A percentile compares a stretch with the other conserved stretches of the same genome.
Evolutionary conservation across 2,113 vertebrate species (phyloP).

Genomic region (Ptyas mucosa): DNA sequence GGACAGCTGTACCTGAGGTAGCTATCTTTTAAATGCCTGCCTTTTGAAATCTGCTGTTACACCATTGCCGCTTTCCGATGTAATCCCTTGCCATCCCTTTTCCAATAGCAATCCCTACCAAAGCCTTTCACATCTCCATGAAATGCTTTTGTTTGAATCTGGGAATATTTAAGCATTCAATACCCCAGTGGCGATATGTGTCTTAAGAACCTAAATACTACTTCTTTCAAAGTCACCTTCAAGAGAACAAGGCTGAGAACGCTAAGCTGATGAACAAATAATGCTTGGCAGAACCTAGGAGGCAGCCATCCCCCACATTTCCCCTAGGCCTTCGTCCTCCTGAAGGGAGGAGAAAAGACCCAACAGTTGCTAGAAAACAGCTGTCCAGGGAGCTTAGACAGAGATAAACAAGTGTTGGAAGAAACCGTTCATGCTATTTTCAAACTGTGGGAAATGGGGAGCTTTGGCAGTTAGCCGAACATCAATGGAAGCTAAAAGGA

Average conservation of each 20-base stretch:
- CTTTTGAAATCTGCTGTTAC: background rate
- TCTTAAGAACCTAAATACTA: background rate
- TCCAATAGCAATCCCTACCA: background rate
- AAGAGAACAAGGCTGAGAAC: background rate
- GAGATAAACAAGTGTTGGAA: background rate
- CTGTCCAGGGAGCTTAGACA: background rate
- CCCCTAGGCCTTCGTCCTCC: background rate
- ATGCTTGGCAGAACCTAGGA: background rate
- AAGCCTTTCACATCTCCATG: background rate
- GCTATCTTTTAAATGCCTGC: background rate
- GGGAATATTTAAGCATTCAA: background rate
- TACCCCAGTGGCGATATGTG: background rate
- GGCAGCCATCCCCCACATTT: background rate
- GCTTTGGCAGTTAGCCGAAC: background rate
- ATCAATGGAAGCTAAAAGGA: background rate
- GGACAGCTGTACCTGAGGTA: background rate
- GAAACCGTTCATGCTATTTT: background rate
- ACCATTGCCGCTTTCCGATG: background rate
- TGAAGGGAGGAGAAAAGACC: background rate
- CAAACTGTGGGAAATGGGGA: background rate
- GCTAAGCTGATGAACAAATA: background rate
- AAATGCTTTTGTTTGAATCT: background rate
- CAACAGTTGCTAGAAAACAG: background rate
- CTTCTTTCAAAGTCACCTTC: background rate
- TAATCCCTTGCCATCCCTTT: background rate